Base-by-base conservation (phyloP, 2,888 invertebrate species). In the Drosophila recens region DNA sequence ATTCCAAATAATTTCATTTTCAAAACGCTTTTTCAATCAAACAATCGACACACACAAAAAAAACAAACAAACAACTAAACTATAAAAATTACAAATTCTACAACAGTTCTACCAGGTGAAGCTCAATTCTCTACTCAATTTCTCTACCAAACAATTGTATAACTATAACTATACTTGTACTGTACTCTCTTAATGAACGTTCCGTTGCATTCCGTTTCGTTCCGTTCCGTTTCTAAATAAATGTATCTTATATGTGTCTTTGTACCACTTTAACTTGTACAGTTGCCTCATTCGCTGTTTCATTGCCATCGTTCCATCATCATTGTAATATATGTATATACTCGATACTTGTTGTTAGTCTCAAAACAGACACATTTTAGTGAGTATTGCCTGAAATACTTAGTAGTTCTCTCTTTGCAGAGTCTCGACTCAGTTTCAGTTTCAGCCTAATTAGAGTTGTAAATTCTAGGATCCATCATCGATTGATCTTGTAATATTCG, bases 51-150 rank as follows among this genome's bases (percentile, higher is more conserved):
- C 33, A 33, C 54, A 40, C 66, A 43, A 57, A 59, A 71, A 65
- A 51, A 65, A 59, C 69, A 65, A 51, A 65, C 80, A 63, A 63
- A 75, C 72, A 68, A 87, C 72, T 53, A 69, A 68, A 65, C 58
- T 49, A 61, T 57, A 65, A 54, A 54, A 48, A 64, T 48, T 36
- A 27, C 30, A 46, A 57, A 38, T 38, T 76, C 80, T 72, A 88
- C 89, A 79, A 88, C 90, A 90, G 90, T 90, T 90, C 87, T 90
- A 90, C 90, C 90, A 90, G 91, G 90, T 90, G 90, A 90, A 86
- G 86, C 83, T 88, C 91, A 85, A 87, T 71, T 86, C 23, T 23
- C 23, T 23, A 23, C 77, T 82, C 58, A 78, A 85, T 79, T 73
- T 74, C 69, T 63, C 52, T 62, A 71, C 74, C 67, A 77, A 70